Percentiles rank a stretch among this genome's conserved stretches.
Conservation (phyloP, 2,113 vertebrate species). For the Plecturocebus donacophilus region DNA sequence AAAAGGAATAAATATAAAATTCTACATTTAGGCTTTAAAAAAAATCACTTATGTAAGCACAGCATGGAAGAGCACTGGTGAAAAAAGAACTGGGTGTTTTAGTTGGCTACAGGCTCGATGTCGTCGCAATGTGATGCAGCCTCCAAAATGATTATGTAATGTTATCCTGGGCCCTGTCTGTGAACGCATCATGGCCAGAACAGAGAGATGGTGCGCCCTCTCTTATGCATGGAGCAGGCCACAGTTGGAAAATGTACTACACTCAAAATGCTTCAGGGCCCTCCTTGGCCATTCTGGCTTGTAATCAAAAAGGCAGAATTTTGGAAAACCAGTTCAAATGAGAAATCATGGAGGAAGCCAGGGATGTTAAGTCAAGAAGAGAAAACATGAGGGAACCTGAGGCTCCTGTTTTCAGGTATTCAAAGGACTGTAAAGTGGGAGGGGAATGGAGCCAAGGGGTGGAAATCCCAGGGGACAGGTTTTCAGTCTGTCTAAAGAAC, state of each 20-base stretch:
- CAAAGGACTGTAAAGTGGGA: background rate
- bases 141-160: slow-evolving; percentile 67
- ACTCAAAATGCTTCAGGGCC: background rate
- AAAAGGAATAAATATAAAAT: slow-evolving; percentile 81
- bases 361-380: background rate
- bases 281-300: background rate
- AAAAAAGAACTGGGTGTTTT: slow-evolving; percentile 55
- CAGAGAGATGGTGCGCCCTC: background rate
- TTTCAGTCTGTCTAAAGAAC: background rate
- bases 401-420: background rate
- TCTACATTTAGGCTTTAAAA: slow-evolving; percentile 74
- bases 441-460: background rate
- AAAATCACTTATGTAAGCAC: slow-evolving; percentile 80
- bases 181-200: background rate
- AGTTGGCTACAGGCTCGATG: slow-evolving; percentile 67
- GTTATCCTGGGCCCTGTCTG: background rate
- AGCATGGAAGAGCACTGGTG: slow-evolving; percentile 62
- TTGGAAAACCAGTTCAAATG: background rate
- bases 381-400: background rate
- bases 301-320: background rate
- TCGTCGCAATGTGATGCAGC: slow-evolving; percentile 39
- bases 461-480: background rate
- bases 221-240: background rate
- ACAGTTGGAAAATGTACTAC: background rate
- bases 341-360: background rate